Conservation (phyloP, 2,888 invertebrate genomes). For the Cylloceria caligata region DNA sequence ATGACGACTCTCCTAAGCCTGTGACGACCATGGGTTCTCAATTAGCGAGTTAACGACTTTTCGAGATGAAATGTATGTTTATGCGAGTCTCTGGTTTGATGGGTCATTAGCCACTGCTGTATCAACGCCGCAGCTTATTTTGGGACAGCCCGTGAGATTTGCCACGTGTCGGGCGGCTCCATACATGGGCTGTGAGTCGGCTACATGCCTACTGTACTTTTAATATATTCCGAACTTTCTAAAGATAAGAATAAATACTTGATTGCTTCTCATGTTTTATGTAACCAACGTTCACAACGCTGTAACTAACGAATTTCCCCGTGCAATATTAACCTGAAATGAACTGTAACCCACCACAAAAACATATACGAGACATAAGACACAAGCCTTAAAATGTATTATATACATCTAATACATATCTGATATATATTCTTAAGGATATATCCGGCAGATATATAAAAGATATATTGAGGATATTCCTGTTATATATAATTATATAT, state of each 20-base stretch:
- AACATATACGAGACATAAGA: too few relatives aligned
- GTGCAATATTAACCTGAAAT: too few relatives aligned
- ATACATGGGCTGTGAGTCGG: neutral
- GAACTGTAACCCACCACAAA: too few relatives aligned
- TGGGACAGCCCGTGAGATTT: neutral
- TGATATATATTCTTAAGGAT: too few relatives aligned
- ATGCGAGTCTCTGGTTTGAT: slow-evolving; percentile 13
- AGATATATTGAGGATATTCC: too few relatives aligned
- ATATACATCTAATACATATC: too few relatives aligned
- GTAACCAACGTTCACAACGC: too few relatives aligned
- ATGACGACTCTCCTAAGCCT: neutral
- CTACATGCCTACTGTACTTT: neutral
- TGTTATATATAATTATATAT: too few relatives aligned
- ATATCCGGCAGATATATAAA: too few relatives aligned
- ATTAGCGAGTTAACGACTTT: slow-evolving; percentile 7
- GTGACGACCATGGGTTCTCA: slow-evolving; percentile 1
- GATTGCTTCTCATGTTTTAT: neutral
- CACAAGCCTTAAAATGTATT: too few relatives aligned
- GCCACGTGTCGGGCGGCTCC: slow-evolving; percentile 3
- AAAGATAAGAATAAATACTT: neutral
- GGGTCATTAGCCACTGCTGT: neutral
- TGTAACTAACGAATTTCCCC: too few relatives aligned
- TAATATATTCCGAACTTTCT: neutral
- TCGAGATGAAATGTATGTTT: neutral
- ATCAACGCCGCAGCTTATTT: neutral